phyloP scores from a whole-genome alignment of 2,797 vertebrate species.

The Strix occidentalis region DNA sequence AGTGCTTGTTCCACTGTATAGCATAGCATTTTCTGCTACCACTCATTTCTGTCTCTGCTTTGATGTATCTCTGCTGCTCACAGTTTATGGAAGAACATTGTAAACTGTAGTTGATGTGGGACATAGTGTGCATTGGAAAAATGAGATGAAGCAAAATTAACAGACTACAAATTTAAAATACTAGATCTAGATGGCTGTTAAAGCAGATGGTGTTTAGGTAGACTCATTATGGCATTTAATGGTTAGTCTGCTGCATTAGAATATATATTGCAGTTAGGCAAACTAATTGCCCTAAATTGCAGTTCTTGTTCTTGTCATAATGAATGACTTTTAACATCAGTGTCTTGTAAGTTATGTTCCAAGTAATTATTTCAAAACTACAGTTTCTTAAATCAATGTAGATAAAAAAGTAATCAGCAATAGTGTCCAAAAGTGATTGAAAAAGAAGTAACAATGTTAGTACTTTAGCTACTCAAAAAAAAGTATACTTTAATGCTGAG shows the following conservation, averaged over 20 bases:
- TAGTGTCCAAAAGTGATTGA: background rate
- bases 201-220: background rate
- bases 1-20: background rate
- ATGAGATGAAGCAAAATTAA: background rate
- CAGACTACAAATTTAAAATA: background rate
- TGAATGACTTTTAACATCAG: background rate
- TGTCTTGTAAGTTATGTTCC: background rate
- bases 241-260: background rate
- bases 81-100: background rate
- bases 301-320: background rate
- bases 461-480: background rate
- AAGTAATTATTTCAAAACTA: background rate
- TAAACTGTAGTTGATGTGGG: background rate
- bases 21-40: background rate
- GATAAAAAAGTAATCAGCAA: background rate
- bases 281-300: background rate
- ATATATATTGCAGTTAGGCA: background rate
- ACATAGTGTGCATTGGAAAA: background rate
- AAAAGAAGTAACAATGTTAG: background rate
- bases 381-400: background rate
- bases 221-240: background rate
- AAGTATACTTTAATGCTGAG: background rate
- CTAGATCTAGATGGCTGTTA: background rate
- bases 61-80: background rate
- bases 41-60: background rate